phyloP scores from a whole-genome alignment of 2,113 vertebrate genomes.

The Pimephales promelas region DNA sequence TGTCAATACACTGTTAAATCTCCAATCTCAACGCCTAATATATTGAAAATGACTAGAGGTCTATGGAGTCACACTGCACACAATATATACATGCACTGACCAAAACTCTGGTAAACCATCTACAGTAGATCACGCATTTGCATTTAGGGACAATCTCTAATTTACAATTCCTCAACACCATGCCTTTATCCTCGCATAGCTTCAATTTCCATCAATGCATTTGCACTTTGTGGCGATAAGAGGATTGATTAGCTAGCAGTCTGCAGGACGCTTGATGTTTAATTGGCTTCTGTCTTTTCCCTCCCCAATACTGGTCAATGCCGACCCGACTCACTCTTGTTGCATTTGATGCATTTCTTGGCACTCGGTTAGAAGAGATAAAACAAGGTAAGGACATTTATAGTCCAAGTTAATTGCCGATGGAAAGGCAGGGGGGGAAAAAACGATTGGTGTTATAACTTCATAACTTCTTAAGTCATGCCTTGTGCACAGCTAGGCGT shows the following conservation, averaged over 20 bases:
- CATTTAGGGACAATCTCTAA: slow-evolving; percentile 51
- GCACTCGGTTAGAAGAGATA: slow-evolving; percentile 67
- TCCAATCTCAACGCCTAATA: slow-evolving; percentile 46
- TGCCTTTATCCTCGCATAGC: slow-evolving; percentile 55
- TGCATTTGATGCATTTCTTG: slow-evolving; percentile 70
- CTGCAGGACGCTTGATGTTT: slow-evolving; percentile 68
- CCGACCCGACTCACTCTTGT: slow-evolving; percentile 63
- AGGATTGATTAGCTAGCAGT: slow-evolving; percentile 73
- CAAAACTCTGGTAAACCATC: slow-evolving; percentile 4
- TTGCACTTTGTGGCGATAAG: slow-evolving; percentile 77
- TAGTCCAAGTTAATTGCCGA: slow-evolving; percentile 77
- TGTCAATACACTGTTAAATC: slow-evolving; percentile 8
- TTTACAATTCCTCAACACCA: slow-evolving; percentile 56
- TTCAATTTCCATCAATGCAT: slow-evolving; percentile 73
- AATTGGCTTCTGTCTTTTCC: slow-evolving; percentile 63
- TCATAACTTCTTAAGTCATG: slow-evolving; percentile 85
- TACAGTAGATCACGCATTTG: slow-evolving; percentile 38
- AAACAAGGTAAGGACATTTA: slow-evolving; percentile 78
- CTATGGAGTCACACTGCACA: slow-evolving; percentile 11
- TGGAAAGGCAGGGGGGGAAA: slow-evolving; percentile 59
- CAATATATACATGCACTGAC: slow-evolving; percentile 42
- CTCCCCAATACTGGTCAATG: slow-evolving; percentile 67
- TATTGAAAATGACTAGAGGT: slow-evolving; percentile 29
- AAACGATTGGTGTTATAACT: slow-evolving; percentile 75
- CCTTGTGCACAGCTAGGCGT: slow-evolving; percentile 80